A percentile compares a stretch with the other conserved stretches of the same genome.
These are phyloP conservation scores for Theocolax elegans DNA, from an alignment of 1,140 invertebrate genomes.

Conservation along the genomic window DNA sequence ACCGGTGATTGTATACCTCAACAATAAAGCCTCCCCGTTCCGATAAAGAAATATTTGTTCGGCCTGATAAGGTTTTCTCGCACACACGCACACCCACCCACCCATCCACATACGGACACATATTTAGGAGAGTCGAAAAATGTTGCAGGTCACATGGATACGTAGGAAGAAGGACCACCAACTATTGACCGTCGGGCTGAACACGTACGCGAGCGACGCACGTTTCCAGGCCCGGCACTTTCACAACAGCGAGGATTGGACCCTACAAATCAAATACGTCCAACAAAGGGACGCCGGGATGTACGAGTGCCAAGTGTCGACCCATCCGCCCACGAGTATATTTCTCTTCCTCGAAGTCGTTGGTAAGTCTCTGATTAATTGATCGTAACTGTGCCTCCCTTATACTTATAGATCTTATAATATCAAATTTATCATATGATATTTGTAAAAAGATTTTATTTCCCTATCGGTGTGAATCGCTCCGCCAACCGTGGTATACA, in stretches of 20 bases:
- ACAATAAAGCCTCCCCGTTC: too few relatives aligned
- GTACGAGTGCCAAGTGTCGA: conserved; percentile 90
- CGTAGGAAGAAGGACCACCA: conserved; percentile 77
- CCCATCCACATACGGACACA: background rate
- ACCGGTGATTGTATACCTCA: too few relatives aligned
- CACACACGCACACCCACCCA: too few relatives aligned
- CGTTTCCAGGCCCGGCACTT: conserved; percentile 87
- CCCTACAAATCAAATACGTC: conserved; percentile 84
- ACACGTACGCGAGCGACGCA: conserved; percentile 86
- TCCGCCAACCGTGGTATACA: too few relatives aligned
- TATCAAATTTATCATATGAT: too few relatives aligned
- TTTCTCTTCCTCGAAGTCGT: conserved; percentile 85
- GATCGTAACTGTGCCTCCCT: conserved; percentile 21
- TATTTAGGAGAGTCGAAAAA: background rate
- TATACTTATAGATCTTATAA: background rate
- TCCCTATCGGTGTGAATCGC: too few relatives aligned
- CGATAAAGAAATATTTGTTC: conserved; percentile 15
- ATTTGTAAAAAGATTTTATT: too few relatives aligned
- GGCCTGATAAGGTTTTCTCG: background rate
- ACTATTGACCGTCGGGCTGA: conserved; percentile 83
- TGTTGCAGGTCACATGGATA: conserved; percentile 82
- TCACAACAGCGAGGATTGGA: conserved; percentile 89
- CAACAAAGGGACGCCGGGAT: conserved; percentile 82
- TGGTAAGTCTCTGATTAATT: conserved; percentile 73
- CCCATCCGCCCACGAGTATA: conserved; percentile 86